phyloP scores from a whole-genome alignment of 1,140 invertebrate species.

The Phenacoccus solenopsis region DNA sequence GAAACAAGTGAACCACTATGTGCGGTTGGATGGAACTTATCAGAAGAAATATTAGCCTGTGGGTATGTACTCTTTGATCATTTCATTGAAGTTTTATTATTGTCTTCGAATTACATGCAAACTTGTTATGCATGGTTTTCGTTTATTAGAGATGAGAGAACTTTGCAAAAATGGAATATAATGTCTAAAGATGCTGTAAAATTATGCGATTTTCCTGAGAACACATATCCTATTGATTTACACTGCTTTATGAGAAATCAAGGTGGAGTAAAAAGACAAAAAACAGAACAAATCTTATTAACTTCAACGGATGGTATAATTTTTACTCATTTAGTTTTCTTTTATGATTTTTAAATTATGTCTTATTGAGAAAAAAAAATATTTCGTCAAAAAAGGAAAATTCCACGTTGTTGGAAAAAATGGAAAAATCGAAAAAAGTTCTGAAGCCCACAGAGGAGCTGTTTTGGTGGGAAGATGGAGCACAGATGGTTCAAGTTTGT shows the following conservation, averaged over 20 bases:
- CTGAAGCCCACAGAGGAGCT: slow-evolving; percentile 87
- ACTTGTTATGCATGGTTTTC: slow-evolving; percentile 19
- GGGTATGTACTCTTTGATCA: slow-evolving; percentile 42
- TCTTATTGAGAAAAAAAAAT: background rate
- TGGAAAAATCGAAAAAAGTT: slow-evolving; percentile 82
- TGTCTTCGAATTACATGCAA: slow-evolving; percentile 13
- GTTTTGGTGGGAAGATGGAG: slow-evolving; percentile 77
- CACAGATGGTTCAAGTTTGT: slow-evolving; percentile 76
- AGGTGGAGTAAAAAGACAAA: slow-evolving; percentile 48
- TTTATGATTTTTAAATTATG: slow-evolving; percentile 15
- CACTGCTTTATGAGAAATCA: slow-evolving; percentile 59
- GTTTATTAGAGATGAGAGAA: slow-evolving; percentile 71
- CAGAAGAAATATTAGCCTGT: slow-evolving; percentile 82
- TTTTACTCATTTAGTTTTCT: slow-evolving; percentile 15
- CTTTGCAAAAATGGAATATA: slow-evolving; percentile 77
- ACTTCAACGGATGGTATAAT: slow-evolving; percentile 74
- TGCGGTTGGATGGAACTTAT: slow-evolving; percentile 80
- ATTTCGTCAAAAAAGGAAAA: too few relatives aligned
- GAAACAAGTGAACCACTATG: slow-evolving; percentile 62
- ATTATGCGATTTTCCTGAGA: slow-evolving; percentile 61
- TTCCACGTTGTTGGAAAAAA: slow-evolving; percentile 77
- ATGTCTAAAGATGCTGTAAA: slow-evolving; percentile 59
- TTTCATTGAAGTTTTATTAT: slow-evolving; percentile 14
- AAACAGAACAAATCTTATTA: slow-evolving; percentile 71
- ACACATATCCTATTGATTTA: slow-evolving; percentile 78